These are phyloP conservation scores for Callyntrura sp. DNA, from an alignment of 2,888 invertebrate species.

Conservation along the genomic window DNA sequence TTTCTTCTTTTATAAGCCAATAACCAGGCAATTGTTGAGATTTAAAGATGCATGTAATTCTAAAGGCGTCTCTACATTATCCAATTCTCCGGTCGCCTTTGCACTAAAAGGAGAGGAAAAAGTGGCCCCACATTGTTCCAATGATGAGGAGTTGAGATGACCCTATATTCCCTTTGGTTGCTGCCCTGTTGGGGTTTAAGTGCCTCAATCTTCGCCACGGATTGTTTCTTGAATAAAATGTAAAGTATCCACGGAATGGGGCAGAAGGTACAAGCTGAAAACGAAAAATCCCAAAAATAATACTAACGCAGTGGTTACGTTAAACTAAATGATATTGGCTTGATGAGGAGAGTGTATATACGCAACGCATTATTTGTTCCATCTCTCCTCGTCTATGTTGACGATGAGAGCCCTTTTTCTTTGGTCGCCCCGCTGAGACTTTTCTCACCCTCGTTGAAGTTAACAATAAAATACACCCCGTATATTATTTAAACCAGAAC, in stretches of 20 bases:
- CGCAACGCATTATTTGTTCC: slow-evolving; percentile 31
- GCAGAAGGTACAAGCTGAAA: slow-evolving; percentile 11
- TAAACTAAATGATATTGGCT: not conserved
- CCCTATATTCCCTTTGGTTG: slow-evolving; percentile 71
- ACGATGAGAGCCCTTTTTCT: slow-evolving; percentile 46
- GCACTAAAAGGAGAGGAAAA: slow-evolving; percentile 36
- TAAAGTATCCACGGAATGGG: not conserved
- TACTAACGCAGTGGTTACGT: slow-evolving; percentile 27
- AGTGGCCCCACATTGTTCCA: slow-evolving; percentile 61
- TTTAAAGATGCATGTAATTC: slow-evolving; percentile 32
- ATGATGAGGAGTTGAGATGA: slow-evolving; percentile 53
- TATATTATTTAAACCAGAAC: slow-evolving; percentile 39
- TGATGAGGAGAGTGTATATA: not conserved
- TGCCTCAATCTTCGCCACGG: slow-evolving; percentile 60
- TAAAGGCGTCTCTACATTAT: not conserved
- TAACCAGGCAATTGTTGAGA: not conserved
- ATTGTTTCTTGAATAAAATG: slow-evolving; percentile 60
- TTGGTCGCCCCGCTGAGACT: slow-evolving; percentile 73
- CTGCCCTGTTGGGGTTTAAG: slow-evolving; percentile 74
- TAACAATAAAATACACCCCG: not conserved
- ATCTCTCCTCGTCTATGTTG: not conserved
- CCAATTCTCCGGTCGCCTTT: no score
- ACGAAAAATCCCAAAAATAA: slow-evolving; percentile 35
- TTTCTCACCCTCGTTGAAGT: slow-evolving; percentile 70
- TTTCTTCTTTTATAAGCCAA: not conserved